Base-by-base conservation (phyloP, 2,113 vertebrate genomes). In the Etia nguti region DNA sequence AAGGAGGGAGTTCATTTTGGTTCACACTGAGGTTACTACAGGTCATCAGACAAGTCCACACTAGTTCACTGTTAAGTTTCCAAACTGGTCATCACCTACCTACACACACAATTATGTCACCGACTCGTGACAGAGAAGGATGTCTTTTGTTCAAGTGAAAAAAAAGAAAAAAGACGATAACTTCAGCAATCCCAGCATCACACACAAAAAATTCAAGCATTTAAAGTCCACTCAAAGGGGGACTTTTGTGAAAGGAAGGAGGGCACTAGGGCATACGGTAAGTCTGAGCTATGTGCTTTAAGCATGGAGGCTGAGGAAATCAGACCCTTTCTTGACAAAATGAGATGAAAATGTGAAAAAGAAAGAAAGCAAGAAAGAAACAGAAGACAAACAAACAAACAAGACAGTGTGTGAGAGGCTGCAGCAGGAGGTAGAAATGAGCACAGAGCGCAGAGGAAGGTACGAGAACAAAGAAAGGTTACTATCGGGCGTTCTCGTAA, bases 401-500 rank as follows among this genome's bases (percentile, higher is more conserved):
- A 73, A 8, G 29, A 29, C 84, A n/a, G 4, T 79, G 55, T 18
- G 20, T 36, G 70, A 73, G 20, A 79, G 55, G 4, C 46, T 57
- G 46, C 41, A 62, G 70, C 5, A 79, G 43, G 70, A 86, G 56
- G 29, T 55, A 29, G 43, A 70, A 86, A 50, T 10, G 43, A 65
- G 80, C 7, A 5, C 26, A 56, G 82, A 70, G 70, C 26, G 52
- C 57, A 79, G 81, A 57, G 60, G 65, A 82, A 79, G 75, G 16
- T 11, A 24, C 2, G 10, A 90, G 91, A 94, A 91, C 93, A 93
- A 92, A 94, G 93, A 90, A 29, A 90, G 95, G 95, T 96, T 95
- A 96, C 92, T 92, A 46, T 92, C 89, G 93, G 93, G 88, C 94
- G 13, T 91, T 93, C 82, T 86, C 50, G 62, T 85, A 56, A 89